Evolutionary conservation across 2,113 vertebrate species (phyloP).

Genomic region (Hippolais icterina): DNA sequence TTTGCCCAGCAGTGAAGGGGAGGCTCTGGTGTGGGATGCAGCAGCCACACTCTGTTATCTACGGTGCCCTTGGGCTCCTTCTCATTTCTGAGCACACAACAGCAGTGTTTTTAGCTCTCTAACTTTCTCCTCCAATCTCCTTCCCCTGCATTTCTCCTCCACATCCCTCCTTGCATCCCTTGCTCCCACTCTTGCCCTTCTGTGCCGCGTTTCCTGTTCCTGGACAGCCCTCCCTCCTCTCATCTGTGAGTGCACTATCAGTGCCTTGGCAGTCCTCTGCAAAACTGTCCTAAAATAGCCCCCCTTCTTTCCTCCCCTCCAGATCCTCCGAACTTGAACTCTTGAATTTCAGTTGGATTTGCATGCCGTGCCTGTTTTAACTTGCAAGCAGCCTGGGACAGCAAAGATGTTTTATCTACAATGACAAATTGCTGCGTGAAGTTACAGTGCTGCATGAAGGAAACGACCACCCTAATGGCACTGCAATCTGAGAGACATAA

Average conservation of each 20-base stretch:
- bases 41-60: background rate
- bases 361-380: background rate
- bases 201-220: background rate
- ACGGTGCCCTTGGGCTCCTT: background rate
- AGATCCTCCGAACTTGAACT: background rate
- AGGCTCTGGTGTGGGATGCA: background rate
- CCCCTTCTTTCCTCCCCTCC: background rate
- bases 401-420: slow-evolving; percentile 18
- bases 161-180: background rate
- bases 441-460: background rate
- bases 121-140: background rate
- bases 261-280: background rate
- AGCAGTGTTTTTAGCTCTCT: background rate
- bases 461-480: background rate
- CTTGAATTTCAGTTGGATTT: background rate
- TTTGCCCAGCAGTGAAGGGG: background rate
- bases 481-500: background rate
- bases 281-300: background rate
- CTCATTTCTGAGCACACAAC: background rate
- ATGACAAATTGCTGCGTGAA: background rate
- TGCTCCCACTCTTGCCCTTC: background rate
- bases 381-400: background rate
- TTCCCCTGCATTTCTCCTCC: background rate
- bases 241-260: background rate
- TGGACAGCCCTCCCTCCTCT: background rate